Evolutionary conservation across 2,113 vertebrate species (phyloP).

Genomic region (Brachyhypopomus gauderio): DNA sequence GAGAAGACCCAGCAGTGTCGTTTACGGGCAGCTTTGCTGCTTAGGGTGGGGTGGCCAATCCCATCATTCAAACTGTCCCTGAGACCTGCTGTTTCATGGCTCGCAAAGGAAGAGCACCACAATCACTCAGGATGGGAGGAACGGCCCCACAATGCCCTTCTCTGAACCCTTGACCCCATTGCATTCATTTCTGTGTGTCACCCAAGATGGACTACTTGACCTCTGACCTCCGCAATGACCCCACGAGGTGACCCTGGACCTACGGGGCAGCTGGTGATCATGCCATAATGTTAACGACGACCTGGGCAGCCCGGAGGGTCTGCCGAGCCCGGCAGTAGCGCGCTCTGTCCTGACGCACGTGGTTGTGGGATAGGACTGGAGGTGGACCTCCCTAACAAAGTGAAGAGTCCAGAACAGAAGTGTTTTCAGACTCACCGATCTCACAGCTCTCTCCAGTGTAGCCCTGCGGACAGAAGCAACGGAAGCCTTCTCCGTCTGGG

Average conservation of each 20-base stretch:
- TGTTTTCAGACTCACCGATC: conserved; percentile 79
- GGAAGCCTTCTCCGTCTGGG: conserved; percentile 79
- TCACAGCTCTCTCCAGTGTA: conserved; percentile 94
- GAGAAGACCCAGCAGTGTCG: background rate
- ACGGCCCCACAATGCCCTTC: conserved; percentile 3
- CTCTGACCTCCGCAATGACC: conserved; percentile 53
- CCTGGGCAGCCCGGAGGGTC: too few species aligned
- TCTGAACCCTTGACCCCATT: conserved; percentile 50
- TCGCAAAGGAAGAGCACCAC: background rate
- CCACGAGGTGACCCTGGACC: conserved; percentile 19
- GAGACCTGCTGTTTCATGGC: background rate
- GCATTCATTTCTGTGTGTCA: conserved; percentile 18
- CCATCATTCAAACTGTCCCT: conserved; percentile 1
- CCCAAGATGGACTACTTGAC: conserved; percentile 47
- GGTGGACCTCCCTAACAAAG: too few species aligned
- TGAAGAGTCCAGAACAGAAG: background rate
- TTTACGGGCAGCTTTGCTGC: background rate
- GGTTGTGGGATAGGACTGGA: too few species aligned
- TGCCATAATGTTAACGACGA: background rate
- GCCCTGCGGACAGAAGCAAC: conserved; percentile 87
- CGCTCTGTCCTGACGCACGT: too few species aligned
- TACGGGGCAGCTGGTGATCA: conserved; percentile 14
- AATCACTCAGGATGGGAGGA: background rate
- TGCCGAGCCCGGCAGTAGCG: too few species aligned
- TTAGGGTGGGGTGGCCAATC: background rate